phyloP scores from a whole-genome alignment of 2,113 vertebrate species.

The Vulpes lagopus region DNA sequence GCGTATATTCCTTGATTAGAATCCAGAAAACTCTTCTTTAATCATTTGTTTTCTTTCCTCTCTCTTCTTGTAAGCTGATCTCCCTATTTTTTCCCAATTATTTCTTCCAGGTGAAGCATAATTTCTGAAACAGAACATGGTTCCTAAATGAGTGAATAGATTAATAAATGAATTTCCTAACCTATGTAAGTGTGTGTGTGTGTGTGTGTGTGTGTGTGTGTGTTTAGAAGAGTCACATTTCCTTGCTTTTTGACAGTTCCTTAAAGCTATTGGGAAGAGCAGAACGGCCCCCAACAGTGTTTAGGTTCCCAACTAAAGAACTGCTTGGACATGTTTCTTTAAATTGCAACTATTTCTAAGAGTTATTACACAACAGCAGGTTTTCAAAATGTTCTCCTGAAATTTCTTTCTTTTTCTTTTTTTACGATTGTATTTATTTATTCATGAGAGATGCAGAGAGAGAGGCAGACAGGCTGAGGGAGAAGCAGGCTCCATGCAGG shows the following conservation, averaged over 20 bases:
- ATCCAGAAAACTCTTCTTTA: background rate
- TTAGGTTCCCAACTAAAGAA: background rate
- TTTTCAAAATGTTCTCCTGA: slow-evolving; percentile 42
- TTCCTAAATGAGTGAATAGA: background rate
- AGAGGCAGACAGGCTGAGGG: too few species aligned
- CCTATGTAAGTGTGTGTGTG: background rate
- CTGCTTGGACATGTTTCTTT: background rate
- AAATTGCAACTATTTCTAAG: slow-evolving; percentile 16
- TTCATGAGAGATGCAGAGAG: too few species aligned
- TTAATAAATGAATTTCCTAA: background rate
- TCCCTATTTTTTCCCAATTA: background rate
- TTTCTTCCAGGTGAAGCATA: background rate
- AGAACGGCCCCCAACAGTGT: background rate
- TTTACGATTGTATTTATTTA: too few species aligned
- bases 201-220: background rate
- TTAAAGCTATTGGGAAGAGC: background rate
- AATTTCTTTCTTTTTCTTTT: background rate
- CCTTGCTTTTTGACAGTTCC: background rate
- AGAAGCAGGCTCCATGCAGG: too few species aligned
- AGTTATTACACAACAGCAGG: background rate
- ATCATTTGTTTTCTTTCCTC: background rate
- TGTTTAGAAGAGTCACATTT: background rate
- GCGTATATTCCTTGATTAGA: background rate
- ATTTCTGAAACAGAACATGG: background rate
- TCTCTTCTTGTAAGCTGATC: background rate